Base-by-base conservation (phyloP, 2,113 vertebrate species). In the Grammomys dolichurus region DNA sequence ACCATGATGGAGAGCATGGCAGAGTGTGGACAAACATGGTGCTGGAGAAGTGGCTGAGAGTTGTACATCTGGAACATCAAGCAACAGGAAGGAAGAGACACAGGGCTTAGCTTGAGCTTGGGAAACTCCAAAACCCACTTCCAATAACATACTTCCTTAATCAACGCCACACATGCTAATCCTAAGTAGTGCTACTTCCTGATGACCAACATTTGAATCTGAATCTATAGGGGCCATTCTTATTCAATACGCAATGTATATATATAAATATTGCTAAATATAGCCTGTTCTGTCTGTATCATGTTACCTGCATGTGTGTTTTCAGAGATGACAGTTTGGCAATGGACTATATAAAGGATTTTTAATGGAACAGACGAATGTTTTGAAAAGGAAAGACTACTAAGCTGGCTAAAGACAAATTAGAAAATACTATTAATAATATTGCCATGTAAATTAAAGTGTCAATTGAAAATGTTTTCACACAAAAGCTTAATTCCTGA, bases 381-480 rank as follows among this genome's bases (percentile, higher is more conserved):
- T 43, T n/a, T 86, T 94, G 9, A 91, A 81, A 91, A 24, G 40
- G 7, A 94, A 72, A 58, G 81, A 77, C 46, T 77, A 51, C 11
- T 16, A 87, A 72, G 67, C 7, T 90, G 3, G 88, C 2, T 87
- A 11, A 96, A 90, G 54, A 72, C 8, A 82, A 90, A 70, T 90
- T 7, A 77, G 1, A 69, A 91, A 93, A 92, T 84, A 20, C 93
- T 90, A 31, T 95, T 60, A 81, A 40, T 60, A 87, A 46, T n/a
- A 90, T 2, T 12, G 48, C 1, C 2, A 96, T 3, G 4, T 48
- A 69, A 60, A 82, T 72, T 46, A 82, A 82, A 87, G 16, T 46
- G 43, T 85, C 58, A 73, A 93, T 95, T 77, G n/a, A 46, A 87
- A 69, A 91, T n/a, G 54, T 85, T 73, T 86, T 69, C 22, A 91